phyloP scores from a whole-genome alignment of 37 sponge, comb jelly and placozoan genomes.

The Mnemiopsis leidyi region DNA sequence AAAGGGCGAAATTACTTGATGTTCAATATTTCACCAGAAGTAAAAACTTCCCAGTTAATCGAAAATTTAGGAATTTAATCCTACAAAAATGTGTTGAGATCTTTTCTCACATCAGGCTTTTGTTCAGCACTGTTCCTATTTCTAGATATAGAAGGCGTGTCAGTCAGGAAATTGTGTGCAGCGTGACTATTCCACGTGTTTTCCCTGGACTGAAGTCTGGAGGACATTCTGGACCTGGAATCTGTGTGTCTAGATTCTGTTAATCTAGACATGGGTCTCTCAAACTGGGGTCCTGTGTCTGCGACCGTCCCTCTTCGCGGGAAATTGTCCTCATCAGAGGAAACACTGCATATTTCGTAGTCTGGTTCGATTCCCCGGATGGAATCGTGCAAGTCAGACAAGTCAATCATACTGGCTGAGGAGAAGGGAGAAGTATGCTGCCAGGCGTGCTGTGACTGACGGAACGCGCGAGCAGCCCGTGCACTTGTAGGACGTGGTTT shows the following conservation, averaged over 20 bases:
- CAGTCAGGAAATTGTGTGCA: background rate
- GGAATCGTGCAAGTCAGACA: constrained; percentile 20
- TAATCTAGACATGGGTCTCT: background rate
- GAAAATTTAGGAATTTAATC: no score
- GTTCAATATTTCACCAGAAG: no score
- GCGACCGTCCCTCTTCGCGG: background rate
- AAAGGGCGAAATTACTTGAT: no score
- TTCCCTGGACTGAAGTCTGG: background rate
- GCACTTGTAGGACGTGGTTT: constrained; percentile 30
- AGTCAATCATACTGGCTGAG: constrained; percentile 51
- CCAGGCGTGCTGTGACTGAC: background rate
- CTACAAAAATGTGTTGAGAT: constrained; percentile 23
- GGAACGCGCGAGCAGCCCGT: background rate
- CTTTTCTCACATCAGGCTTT: constrained; percentile 19
- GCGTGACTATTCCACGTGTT: background rate
- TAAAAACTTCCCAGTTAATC: no score
- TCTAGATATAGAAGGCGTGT: background rate
- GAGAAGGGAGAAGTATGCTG: background rate
- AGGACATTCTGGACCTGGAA: background rate
- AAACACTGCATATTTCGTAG: constrained; percentile 55
- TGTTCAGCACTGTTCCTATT: constrained; percentile 15
- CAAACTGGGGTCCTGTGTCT: background rate
- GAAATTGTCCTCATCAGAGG: constrained; percentile 24
- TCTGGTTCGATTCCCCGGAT: constrained; percentile 1
- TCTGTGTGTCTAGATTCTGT: background rate